Conservation (phyloP, 2,888 invertebrate genomes). For the Eumacrocentrus americanus region DNA sequence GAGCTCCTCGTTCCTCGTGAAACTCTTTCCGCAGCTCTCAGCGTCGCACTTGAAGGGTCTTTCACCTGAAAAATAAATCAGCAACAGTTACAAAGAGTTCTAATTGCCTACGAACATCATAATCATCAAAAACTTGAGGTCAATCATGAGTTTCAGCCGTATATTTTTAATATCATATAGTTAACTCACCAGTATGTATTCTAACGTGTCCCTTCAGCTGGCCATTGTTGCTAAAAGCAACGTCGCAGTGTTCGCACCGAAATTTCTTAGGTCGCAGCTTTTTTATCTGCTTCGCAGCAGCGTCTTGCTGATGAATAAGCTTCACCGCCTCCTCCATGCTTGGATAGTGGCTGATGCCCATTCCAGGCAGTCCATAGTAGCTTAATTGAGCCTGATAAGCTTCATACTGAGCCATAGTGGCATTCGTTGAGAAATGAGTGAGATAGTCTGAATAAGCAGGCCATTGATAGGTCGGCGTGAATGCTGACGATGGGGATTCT, state of each 20-base stretch:
- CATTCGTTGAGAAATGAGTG: not conserved
- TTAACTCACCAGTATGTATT: conserved; percentile 78
- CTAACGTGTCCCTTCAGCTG: conserved; percentile 90
- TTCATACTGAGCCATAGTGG: conserved; percentile 12
- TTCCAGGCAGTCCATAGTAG: conserved; percentile 6
- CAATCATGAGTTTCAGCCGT: not conserved
- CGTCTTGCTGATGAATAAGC: conserved; percentile 49
- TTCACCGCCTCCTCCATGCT: conserved; percentile 48
- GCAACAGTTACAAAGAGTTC: too few species aligned
- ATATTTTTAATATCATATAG: not conserved
- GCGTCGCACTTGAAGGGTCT: conserved; percentile 87
- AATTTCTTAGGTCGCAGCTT: conserved; percentile 90
- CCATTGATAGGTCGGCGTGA: conserved; percentile 22
- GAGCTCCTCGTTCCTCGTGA: conserved; percentile 89
- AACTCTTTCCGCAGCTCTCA: conserved; percentile 85
- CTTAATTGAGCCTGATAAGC: conserved; percentile 20
- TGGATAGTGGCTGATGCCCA: conserved; percentile 21
- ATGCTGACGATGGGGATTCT: conserved; percentile 19
- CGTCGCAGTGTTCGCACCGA: conserved; percentile 87
- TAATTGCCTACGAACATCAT: too few species aligned
- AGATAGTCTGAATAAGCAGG: conserved; percentile 30
- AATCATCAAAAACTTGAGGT: not conserved
- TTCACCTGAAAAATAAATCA: conserved; percentile 76
- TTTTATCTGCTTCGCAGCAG: conserved; percentile 57
- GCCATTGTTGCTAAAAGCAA: conserved; percentile 93